phyloP scores from a whole-genome alignment of 2,113 vertebrate species.

The Chamaea fasciata region DNA sequence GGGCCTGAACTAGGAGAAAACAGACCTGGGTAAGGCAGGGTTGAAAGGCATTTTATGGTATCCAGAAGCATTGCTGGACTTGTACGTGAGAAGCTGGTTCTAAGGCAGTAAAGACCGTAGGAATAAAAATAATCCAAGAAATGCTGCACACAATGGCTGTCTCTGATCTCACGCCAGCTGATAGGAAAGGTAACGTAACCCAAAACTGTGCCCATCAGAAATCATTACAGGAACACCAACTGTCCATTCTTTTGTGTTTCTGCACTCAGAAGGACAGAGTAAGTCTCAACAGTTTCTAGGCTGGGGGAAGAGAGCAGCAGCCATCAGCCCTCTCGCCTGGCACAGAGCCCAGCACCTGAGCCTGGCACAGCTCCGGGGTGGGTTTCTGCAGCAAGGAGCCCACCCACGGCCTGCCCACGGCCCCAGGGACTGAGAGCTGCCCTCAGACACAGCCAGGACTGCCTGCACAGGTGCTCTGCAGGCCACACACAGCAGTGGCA shows the following conservation, averaged over 20 bases:
- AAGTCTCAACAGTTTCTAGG: background rate
- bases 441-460: background rate
- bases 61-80: background rate
- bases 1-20: background rate
- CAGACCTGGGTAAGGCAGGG: background rate
- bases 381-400: background rate
- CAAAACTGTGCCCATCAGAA: background rate
- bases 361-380: background rate
- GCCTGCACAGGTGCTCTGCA: background rate
- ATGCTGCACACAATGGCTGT: rapidly evolving
- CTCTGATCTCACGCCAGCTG: background rate
- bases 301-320: background rate
- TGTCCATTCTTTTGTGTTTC: background rate
- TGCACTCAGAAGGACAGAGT: background rate
- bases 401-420: rapidly evolving
- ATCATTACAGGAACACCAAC: background rate
- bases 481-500: rapidly evolving
- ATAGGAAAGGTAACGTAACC: background rate
- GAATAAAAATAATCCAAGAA: background rate
- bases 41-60: background rate
- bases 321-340: rapidly evolving
- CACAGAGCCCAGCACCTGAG: background rate
- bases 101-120: background rate
- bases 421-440: rapidly evolving
- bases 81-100: background rate